A percentile compares a stretch with the other conserved stretches of the same genome.
These are phyloP conservation scores for Drosophila stalkeri DNA, from an alignment of 2,888 invertebrate genomes.

Conservation along the genomic window DNA sequence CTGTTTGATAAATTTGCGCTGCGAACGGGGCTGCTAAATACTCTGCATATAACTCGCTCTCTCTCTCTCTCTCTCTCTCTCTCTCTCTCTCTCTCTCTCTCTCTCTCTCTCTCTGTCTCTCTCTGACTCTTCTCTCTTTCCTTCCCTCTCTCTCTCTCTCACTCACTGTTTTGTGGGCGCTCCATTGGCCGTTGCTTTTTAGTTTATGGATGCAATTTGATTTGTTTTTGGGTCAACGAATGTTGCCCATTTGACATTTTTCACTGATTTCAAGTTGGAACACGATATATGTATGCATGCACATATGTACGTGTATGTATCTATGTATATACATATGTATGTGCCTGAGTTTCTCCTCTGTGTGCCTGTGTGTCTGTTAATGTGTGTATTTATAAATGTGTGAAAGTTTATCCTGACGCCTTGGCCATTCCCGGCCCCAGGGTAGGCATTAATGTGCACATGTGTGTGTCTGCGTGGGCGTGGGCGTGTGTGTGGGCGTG, in stretches of 20 bases:
- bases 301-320: neutral
- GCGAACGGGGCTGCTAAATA: conserved; percentile 19
- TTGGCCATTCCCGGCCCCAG: conserved; percentile 22
- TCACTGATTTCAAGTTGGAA: conserved; percentile 46
- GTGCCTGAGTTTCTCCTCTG: neutral
- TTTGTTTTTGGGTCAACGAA: conserved; percentile 46
- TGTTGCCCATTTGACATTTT: conserved; percentile 57
- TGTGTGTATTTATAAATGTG: conserved; percentile 13
- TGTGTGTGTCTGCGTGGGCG: conserved; percentile 2
- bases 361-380: neutral
- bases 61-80: neutral
- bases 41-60: conserved; percentile 1
- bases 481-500: neutral
- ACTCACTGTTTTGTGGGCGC: neutral
- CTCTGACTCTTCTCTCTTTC: too few relatives aligned
- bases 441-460: conserved; percentile 23
- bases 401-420: conserved; percentile 19
- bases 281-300: conserved; percentile 2
- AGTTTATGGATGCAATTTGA: conserved; percentile 24
- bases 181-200: conserved; percentile 5
- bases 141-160: too few relatives aligned
- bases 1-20: conserved; percentile 11
- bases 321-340: neutral
- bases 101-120: neutral
- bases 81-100: neutral